Base-by-base conservation (phyloP, 2,888 invertebrate species). In the Zaprionus obscuricornis region DNA sequence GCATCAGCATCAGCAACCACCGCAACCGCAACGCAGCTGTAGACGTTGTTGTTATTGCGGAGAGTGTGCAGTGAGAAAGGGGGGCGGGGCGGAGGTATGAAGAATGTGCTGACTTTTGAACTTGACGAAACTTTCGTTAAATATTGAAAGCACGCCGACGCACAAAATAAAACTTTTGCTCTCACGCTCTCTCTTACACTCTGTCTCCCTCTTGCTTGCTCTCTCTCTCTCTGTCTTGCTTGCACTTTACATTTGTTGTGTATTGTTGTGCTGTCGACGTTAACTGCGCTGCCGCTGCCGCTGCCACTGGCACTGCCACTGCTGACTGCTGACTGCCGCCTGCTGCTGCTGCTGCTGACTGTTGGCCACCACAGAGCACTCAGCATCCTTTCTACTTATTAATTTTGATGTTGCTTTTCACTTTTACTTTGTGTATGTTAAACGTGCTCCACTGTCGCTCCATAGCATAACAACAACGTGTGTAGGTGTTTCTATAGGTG, bases 341-440 rank as follows among this genome's bases (percentile, higher is more conserved):
- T n/a, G n/a, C n/a, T n/a, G n/a, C n/a, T n/a, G n/a, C n/a, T n/a
- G n/a, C n/a, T n/a, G n/a, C n/a, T n/a, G n/a, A n/a, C n/a, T n/a
- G n/a, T n/a, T n/a, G n/a, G n/a, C n/a, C n/a, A n/a, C n/a, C n/a
- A n/a, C n/a, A 58, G 52, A 66, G 63, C 79, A 67, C 66, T 70
- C 74, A 79, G 85, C 86, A 85, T 81, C 79, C 79, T 79, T 83
- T 85, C 84, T 83, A 83, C 76, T 81, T 85, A 79, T 85, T 81
- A 83, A 79, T 81, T 85, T 79, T 83, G 70, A 79, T 85, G 86
- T 71, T 84, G 76, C 84, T 82, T 82, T 82, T 82, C 86, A 82
- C 81, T 82, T 81, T 81, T 81, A 85, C 86, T 81, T 81, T 83
- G 86, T 79, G 74, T 74, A 78, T 70, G 81, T 78, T 69, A 64